phyloP scores from a whole-genome alignment of 2,888 invertebrate species.

The Microctonus brassicae region DNA sequence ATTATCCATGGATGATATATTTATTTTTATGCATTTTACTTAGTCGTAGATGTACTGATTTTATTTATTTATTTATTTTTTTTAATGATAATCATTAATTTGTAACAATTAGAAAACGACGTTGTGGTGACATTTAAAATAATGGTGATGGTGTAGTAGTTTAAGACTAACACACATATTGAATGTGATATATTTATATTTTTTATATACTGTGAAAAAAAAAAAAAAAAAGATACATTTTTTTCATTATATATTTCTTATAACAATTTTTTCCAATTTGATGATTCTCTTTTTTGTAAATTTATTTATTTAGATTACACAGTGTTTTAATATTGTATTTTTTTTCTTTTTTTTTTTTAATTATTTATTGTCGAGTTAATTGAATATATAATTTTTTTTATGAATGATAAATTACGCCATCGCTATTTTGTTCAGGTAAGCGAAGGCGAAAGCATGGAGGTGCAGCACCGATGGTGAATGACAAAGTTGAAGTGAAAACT shows the following conservation, averaged over 20 bases:
- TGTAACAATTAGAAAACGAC: slow-evolving; percentile 8
- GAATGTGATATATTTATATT: too few species aligned
- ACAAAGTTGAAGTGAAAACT: slow-evolving; percentile 35
- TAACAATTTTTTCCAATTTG: too few species aligned
- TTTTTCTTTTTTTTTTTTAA: too few species aligned
- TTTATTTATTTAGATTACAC: too few species aligned
- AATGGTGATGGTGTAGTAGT: not conserved
- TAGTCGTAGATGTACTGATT: not conserved
- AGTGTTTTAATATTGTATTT: too few species aligned
- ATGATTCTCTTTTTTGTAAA: too few species aligned
- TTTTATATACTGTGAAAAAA: too few species aligned
- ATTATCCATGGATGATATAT: not conserved
- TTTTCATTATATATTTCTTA: too few species aligned
- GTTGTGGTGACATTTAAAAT: not conserved
- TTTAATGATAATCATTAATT: slow-evolving; percentile 4
- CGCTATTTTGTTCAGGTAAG: slow-evolving; percentile 61
- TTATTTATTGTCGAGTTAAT: too few species aligned
- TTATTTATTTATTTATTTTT: too few species aligned
- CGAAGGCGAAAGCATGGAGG: slow-evolving; percentile 58
- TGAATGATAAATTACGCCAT: slow-evolving; percentile 51
- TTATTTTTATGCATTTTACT: not conserved
- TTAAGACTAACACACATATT: not conserved
- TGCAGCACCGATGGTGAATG: slow-evolving; percentile 31
- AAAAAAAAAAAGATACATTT: too few species aligned
- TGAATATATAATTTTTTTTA: not conserved